A percentile compares a stretch with the other conserved stretches of the same genome.
Evolutionary conservation across 2,113 vertebrate genomes (phyloP).

Genomic region (Perccottus glenii): DNA sequence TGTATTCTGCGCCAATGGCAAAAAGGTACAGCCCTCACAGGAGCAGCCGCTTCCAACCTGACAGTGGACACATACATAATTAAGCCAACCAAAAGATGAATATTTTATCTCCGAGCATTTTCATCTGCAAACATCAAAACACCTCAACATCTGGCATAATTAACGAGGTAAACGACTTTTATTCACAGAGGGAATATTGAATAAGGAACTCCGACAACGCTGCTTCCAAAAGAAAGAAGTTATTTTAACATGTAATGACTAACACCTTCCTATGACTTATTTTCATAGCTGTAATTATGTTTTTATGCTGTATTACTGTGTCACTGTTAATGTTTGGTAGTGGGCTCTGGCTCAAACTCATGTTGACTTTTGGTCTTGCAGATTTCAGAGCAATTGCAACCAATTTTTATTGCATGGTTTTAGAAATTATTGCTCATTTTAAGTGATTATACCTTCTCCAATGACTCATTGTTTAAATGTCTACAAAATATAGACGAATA

Average conservation of each 20-base stretch:
- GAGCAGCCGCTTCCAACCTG: constrained; percentile 61
- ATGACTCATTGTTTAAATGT: too few relatives aligned
- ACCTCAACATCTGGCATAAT: constrained; percentile 70
- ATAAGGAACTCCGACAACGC: constrained; percentile 40
- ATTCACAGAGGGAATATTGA: constrained; percentile 61
- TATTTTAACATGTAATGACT: constrained; percentile 11
- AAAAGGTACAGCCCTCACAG: constrained; percentile 69
- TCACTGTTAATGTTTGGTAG: constrained; percentile 41
- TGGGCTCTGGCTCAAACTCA: constrained; percentile 40
- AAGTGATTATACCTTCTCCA: too few relatives aligned
- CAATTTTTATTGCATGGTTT: too few relatives aligned
- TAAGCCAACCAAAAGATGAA: constrained; percentile 70
- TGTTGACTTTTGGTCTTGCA: constrained; percentile 29
- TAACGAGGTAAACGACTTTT: constrained; percentile 62
- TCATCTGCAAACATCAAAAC: constrained; percentile 76
- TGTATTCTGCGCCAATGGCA: constrained; percentile 73
- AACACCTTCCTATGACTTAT: constrained; percentile 16
- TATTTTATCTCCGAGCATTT: constrained; percentile 74
- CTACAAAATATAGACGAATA: background rate
- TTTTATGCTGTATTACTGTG: constrained; percentile 47
- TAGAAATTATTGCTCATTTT: too few relatives aligned
- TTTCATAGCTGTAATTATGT: constrained; percentile 37
- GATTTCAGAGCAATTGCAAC: background rate
- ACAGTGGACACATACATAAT: constrained; percentile 79
- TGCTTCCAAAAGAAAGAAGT: background rate